Conservation (phyloP, 2,888 invertebrate genomes). For the Polydrusus cervinus region DNA sequence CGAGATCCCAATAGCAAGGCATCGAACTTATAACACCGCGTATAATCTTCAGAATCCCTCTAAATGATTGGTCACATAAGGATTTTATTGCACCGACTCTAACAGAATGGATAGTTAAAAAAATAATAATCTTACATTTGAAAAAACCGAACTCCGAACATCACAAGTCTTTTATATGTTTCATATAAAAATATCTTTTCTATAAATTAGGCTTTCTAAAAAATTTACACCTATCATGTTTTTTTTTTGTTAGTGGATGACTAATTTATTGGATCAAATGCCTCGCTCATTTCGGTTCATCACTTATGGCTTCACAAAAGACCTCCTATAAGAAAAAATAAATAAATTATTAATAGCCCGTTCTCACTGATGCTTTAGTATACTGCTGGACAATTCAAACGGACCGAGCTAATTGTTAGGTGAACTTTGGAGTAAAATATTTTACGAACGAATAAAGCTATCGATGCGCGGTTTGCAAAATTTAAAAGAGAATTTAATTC, state of each 20-base stretch:
- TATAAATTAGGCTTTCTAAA: conserved; percentile 30
- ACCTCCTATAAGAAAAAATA: conserved; percentile 44
- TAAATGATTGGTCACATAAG: conserved; percentile 33
- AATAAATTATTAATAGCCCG: neutral
- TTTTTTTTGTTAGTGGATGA: conserved; percentile 28
- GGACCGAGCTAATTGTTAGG: no score
- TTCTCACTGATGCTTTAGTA: neutral
- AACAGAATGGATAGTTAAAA: conserved; percentile 39
- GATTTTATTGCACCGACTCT: conserved; percentile 29
- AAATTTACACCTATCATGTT: conserved; percentile 41
- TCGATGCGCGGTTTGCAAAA: no score
- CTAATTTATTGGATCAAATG: conserved; percentile 14
- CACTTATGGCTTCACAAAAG: conserved; percentile 53
- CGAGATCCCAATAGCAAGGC: neutral
- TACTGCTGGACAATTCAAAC: no score
- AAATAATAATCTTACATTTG: conserved; percentile 19
- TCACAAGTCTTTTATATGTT: conserved; percentile 35
- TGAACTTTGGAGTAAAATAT: no score
- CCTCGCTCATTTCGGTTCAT: conserved; percentile 40
- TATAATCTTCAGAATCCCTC: neutral
- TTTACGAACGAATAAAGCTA: no score
- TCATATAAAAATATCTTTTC: conserved; percentile 42
- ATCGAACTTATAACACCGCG: neutral
- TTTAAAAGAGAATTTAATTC: no score
- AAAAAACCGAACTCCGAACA: conserved; percentile 27